Percentiles rank a stretch among this genome's conserved stretches.
Evolutionary conservation across 2,113 vertebrate species (phyloP).

Genomic region (Saguinus midas): DNA sequence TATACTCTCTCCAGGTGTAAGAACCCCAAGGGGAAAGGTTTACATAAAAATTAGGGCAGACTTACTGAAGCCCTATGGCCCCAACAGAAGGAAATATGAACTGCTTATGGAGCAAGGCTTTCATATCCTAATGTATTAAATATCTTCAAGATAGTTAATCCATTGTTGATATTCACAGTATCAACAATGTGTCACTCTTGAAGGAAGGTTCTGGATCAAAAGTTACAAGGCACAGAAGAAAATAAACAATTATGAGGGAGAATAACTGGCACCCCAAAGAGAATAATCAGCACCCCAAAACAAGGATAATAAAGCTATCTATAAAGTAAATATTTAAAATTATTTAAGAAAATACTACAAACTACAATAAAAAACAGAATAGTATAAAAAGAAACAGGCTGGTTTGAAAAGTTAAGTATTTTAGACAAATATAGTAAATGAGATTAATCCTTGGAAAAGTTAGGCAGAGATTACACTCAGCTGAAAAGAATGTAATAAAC

Average conservation of each 20-base stretch:
- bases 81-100: not conserved
- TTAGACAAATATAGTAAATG: not conserved
- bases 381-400: not conserved
- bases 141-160: not conserved
- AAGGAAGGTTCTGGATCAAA: not conserved
- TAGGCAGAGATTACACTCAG: not conserved
- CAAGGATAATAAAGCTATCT: not conserved
- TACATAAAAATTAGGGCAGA: not conserved
- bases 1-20: not conserved
- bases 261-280: not conserved
- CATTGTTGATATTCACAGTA: not conserved
- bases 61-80: not conserved
- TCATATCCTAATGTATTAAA: not conserved
- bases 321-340: not conserved
- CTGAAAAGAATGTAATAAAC: not conserved
- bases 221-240: not conserved
- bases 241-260: not conserved
- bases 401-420: not conserved
- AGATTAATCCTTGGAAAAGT: not conserved
- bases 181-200: not conserved
- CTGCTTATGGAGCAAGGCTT: not conserved
- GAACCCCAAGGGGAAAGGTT: not conserved
- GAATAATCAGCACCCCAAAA: not conserved
- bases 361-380: not conserved
- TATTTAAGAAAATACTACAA: not conserved